phyloP scores from a whole-genome alignment of 1,140 invertebrate genomes.

The Coptotermes formosanus region DNA sequence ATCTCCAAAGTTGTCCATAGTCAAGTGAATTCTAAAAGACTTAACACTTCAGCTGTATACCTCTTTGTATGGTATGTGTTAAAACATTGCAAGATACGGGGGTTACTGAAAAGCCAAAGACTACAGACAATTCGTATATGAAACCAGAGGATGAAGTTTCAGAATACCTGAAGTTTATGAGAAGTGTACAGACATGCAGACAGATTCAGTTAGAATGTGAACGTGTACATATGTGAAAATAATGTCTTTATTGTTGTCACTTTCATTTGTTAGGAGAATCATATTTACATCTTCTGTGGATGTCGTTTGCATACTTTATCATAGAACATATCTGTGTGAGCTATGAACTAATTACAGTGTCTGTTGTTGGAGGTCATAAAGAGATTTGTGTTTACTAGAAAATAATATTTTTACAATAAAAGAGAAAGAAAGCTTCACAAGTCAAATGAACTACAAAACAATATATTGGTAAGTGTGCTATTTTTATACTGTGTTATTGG shows the following conservation, averaged over 20 bases:
- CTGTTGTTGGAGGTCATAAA: not conserved
- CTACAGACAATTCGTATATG: not conserved
- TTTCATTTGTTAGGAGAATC: not conserved
- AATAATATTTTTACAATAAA: not conserved
- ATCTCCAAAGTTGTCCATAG: not conserved
- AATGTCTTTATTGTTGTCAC: not conserved
- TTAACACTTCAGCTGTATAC: not conserved
- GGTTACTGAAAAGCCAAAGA: not conserved
- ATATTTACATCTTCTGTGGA: not conserved
- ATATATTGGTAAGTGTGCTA: too few relatives aligned
- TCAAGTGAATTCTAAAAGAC: not conserved
- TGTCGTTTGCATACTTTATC: not conserved
- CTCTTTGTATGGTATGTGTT: not conserved
- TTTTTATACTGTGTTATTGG: too few relatives aligned
- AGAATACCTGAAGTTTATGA: not conserved
- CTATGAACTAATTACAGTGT: not conserved
- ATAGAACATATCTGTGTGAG: not conserved
- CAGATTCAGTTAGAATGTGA: not conserved
- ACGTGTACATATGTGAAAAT: not conserved
- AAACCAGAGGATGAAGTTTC: not conserved
- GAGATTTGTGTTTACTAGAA: not conserved
- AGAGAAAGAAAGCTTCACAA: not conserved
- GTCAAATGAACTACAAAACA: too few relatives aligned
- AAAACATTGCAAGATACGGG: not conserved
- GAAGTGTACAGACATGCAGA: not conserved